phyloP scores from a whole-genome alignment of 2,888 invertebrate species.

The Spatulosminthurus flaviceps region DNA sequence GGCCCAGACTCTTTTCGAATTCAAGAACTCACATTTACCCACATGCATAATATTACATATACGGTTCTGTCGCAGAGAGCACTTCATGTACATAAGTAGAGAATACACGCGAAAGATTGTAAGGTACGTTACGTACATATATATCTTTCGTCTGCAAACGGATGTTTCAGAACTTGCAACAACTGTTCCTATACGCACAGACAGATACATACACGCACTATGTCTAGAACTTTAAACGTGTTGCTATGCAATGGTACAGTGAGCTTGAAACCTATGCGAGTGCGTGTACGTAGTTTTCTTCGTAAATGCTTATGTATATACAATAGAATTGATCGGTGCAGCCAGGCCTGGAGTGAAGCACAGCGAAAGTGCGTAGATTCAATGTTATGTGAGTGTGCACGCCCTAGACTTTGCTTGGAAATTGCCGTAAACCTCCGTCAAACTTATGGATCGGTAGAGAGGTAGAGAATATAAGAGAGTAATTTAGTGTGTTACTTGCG shows the following conservation, averaged over 20 bases:
- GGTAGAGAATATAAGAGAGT: not conserved
- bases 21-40: conserved; percentile 13
- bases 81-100: too few relatives aligned
- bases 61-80: too few relatives aligned
- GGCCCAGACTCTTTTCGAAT: not conserved
- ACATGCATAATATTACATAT: conserved; percentile 1
- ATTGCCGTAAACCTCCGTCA: not conserved
- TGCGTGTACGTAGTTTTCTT: not conserved
- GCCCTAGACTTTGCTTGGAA: conserved; percentile 10
- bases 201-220: conserved; percentile 12
- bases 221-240: too few relatives aligned
- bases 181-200: conserved; percentile 18
- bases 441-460: not conserved
- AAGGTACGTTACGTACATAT: too few relatives aligned
- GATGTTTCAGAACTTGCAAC: not conserved
- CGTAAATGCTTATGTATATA: not conserved
- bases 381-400: not conserved
- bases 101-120: not conserved
- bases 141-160: not conserved
- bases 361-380: conserved; percentile 12
- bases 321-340: not conserved
- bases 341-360: not conserved
- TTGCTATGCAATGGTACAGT: too few relatives aligned
- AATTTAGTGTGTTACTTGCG: not conserved
- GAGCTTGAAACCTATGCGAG: not conserved